Evolutionary conservation across 2,797 vertebrate species (phyloP).

Genomic region (Myiothlypis coronata): DNA sequence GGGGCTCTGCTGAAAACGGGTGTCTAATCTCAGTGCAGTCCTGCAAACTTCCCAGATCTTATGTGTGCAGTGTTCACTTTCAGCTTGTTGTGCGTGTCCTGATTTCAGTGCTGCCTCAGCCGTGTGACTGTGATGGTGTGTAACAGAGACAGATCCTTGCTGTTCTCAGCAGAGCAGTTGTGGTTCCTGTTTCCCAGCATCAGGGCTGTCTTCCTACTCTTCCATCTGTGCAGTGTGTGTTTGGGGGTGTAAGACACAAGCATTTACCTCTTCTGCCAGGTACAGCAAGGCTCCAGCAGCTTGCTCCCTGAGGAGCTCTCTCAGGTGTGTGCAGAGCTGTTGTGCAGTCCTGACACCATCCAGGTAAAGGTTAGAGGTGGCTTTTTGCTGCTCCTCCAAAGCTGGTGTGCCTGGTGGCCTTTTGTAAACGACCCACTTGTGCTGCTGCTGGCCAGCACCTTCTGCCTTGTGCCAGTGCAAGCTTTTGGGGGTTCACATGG

Average conservation of each 20-base stretch:
- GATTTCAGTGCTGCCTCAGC: background rate
- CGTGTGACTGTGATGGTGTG: accelerated
- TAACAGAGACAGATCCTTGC: background rate
- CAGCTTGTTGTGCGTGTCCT: background rate
- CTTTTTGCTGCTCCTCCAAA: background rate
- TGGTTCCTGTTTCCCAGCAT: background rate
- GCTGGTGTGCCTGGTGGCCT: background rate
- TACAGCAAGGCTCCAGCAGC: background rate
- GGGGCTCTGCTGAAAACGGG: background rate
- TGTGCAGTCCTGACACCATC: background rate
- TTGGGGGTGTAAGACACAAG: background rate
- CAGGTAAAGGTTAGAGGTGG: background rate
- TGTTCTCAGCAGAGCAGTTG: background rate
- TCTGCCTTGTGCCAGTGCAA: background rate
- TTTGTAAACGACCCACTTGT: background rate
- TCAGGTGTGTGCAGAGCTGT: background rate
- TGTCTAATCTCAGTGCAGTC: background rate
- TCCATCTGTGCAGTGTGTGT: background rate
- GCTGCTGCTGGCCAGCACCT: background rate
- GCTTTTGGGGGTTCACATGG: background rate
- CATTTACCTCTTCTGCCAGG: background rate
- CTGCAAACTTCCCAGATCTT: background rate
- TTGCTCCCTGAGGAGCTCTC: background rate
- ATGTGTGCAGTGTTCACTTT: accelerated
- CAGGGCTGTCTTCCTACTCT: background rate